phyloP scores from a whole-genome alignment of 2,888 invertebrate species.

The Trichogramma dendrolimi region DNA sequence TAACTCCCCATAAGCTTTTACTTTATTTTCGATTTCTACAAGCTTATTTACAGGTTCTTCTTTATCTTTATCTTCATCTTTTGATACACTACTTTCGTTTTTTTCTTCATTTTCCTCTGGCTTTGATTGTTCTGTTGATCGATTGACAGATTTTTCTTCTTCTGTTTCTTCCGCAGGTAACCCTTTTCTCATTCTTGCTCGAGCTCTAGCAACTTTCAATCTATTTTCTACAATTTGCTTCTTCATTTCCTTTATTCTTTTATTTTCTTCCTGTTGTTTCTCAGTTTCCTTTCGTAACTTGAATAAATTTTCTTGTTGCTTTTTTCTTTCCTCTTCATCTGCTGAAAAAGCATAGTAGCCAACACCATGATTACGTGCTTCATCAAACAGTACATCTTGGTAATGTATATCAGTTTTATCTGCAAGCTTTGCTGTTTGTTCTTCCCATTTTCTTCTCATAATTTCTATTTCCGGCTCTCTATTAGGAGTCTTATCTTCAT shows the following conservation, averaged over 20 bases:
- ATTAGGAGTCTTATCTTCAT: conserved; percentile 24
- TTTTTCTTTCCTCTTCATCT: conserved; percentile 71
- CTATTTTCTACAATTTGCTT: conserved; percentile 67
- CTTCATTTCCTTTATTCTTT: conserved; percentile 59
- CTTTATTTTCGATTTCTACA: conserved; percentile 43
- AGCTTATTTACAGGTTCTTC: conserved; percentile 33
- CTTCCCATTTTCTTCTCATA: conserved; percentile 81
- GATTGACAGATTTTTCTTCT: conserved; percentile 37
- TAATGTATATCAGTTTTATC: conserved; percentile 81
- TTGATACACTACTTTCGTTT: conserved; percentile 23
- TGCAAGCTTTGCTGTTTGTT: conserved; percentile 70
- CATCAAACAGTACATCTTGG: conserved; percentile 86
- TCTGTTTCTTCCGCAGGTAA: conserved; percentile 58
- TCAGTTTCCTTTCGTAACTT: conserved; percentile 69
- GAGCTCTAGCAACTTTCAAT: conserved; percentile 67
- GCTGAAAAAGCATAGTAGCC: conserved; percentile 88
- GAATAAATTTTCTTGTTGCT: conserved; percentile 76
- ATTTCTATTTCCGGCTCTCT: conserved; percentile 56
- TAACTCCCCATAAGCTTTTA: conserved; percentile 45
- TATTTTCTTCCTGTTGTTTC: conserved; percentile 63
- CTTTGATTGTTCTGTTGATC: conserved; percentile 17
- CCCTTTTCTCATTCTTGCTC: conserved; percentile 71
- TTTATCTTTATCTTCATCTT: conserved; percentile 26
- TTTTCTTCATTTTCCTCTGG: conserved; percentile 22
- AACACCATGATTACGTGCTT: conserved; percentile 88